Percentiles rank a stretch among this genome's conserved stretches.
phyloP scores from a whole-genome alignment of 1,140 invertebrate genomes.

The Temnothorax curvispinosus region DNA sequence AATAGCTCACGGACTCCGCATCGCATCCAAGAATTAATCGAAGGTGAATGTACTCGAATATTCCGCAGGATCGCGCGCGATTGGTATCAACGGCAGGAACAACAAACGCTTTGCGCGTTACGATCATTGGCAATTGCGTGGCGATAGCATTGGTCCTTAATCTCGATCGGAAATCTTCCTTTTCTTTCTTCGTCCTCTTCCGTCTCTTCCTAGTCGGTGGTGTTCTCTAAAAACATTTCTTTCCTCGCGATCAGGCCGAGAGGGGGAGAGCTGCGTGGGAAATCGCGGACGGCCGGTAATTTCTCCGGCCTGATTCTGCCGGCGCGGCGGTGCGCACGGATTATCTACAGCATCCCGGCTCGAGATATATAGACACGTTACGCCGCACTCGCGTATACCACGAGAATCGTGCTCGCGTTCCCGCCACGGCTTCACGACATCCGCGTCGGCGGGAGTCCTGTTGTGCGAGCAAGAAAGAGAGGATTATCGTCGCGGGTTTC shows the following conservation, averaged over 20 bases:
- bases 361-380: conserved; percentile 61
- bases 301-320: conserved; percentile 76
- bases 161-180: conserved; percentile 66
- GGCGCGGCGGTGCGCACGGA: conserved; percentile 64
- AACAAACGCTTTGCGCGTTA: conserved; percentile 64
- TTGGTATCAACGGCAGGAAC: conserved; percentile 28
- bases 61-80: conserved; percentile 20
- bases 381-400: conserved; percentile 28
- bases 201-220: conserved; percentile 27
- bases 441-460: background rate
- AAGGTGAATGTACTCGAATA: conserved; percentile 41
- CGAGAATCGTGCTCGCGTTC: conserved; percentile 19
- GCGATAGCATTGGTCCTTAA: conserved; percentile 67
- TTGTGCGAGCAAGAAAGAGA: conserved; percentile 31
- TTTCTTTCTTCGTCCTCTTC: background rate
- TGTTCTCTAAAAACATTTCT: conserved; percentile 66
- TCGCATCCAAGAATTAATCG: conserved; percentile 16
- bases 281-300: conserved; percentile 72
- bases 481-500: conserved; percentile 20
- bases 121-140: conserved; percentile 47
- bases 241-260: conserved; percentile 47
- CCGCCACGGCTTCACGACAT: conserved; percentile 45
- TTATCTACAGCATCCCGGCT: conserved; percentile 73
- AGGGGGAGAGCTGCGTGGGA: conserved; percentile 72
- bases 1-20: background rate